Evolutionary conservation across 2,797 vertebrate genomes (phyloP).

Genomic region (Rhinella marina): DNA sequence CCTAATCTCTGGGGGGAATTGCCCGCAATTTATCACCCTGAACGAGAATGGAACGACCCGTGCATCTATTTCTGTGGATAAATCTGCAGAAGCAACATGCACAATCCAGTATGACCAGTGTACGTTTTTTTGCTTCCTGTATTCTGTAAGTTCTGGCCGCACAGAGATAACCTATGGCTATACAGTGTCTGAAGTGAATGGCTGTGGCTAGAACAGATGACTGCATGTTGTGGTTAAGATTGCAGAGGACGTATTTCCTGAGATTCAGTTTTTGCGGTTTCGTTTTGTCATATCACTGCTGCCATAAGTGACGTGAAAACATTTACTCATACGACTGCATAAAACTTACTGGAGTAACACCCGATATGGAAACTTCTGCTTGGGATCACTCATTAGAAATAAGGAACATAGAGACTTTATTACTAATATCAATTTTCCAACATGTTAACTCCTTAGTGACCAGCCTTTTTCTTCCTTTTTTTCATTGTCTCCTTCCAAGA

Average conservation of each 20-base stretch:
- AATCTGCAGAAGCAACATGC: neutral
- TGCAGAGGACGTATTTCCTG: conserved; percentile 47
- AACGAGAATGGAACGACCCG: too few relatives aligned
- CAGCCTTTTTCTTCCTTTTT: too few relatives aligned
- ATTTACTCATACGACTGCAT: neutral
- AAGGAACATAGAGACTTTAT: neutral
- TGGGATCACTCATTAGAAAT: neutral
- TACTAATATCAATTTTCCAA: too few relatives aligned
- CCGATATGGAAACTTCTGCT: neutral
- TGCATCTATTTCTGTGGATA: neutral
- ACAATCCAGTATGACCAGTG: neutral
- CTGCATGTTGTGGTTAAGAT: conserved; percentile 38
- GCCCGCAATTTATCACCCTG: too few relatives aligned
- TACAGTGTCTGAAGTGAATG: conserved; percentile 3
- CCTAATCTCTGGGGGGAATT: too few relatives aligned
- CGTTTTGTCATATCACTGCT: neutral
- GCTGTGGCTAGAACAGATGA: conserved; percentile 25
- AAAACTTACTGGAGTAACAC: neutral
- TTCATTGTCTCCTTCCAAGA: too few relatives aligned
- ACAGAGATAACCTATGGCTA: neutral
- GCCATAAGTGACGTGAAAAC: conserved; percentile 8
- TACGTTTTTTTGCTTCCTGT: neutral
- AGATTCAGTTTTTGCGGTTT: conserved; percentile 28
- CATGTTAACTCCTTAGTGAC: too few relatives aligned
- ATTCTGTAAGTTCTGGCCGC: conserved; percentile 12